These are phyloP conservation scores for Aelia acuminata DNA, from an alignment of 2,888 invertebrate genomes.

Conservation along the genomic window DNA sequence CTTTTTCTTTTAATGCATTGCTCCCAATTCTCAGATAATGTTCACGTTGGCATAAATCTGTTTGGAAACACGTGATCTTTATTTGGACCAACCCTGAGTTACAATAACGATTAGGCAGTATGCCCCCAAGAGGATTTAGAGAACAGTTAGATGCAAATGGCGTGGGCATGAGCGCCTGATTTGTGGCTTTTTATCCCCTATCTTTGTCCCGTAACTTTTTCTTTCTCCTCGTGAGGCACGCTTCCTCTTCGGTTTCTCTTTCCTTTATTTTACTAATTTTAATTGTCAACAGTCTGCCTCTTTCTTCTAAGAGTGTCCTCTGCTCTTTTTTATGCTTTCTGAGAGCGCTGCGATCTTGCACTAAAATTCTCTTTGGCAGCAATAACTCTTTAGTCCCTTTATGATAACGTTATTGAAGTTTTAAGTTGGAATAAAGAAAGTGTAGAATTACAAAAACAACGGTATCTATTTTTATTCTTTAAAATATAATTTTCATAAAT, in stretches of 20 bases:
- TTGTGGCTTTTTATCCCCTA: constrained; percentile 47
- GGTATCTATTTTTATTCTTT: no score
- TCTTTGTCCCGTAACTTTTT: constrained; percentile 45
- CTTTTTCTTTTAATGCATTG: constrained; percentile 13
- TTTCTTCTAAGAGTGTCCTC: neutral
- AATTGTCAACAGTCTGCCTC: neutral
- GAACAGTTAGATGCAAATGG: constrained; percentile 51
- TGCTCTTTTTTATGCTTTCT: neutral
- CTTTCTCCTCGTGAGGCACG: constrained; percentile 44
- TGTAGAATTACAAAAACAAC: no score
- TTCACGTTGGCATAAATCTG: constrained; percentile 21
- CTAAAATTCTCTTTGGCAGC: no score
- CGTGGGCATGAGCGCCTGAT: constrained; percentile 42
- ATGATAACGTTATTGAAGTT: no score
- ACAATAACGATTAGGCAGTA: constrained; percentile 37
- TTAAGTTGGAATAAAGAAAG: no score
- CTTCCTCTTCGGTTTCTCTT: constrained; percentile 31
- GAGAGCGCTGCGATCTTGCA: no score
- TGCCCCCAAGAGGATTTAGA: constrained; percentile 33
- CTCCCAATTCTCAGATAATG: constrained; percentile 33
- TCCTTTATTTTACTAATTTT: neutral
- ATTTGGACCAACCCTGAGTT: neutral
- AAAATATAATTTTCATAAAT: no score
- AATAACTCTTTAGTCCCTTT: no score
- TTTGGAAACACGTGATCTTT: constrained; percentile 30